phyloP scores from a whole-genome alignment of 1,140 invertebrate genomes.

The Vollenhovia emeryi region DNA sequence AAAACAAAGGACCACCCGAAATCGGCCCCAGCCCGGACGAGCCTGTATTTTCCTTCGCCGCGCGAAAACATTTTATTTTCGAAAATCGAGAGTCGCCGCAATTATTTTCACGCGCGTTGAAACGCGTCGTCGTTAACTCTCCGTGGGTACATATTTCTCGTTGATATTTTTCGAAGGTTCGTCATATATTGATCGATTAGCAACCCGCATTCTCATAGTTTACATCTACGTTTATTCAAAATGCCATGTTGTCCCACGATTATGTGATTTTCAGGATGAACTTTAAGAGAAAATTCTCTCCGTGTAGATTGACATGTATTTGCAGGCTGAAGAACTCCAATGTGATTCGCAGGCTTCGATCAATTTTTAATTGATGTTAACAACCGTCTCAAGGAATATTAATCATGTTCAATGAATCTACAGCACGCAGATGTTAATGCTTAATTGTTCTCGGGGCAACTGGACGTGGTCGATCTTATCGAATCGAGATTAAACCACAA shows the following conservation, averaged over 20 bases:
- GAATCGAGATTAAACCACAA: slow-evolving; percentile 19
- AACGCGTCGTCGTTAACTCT: not conserved
- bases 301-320: too few relatives aligned
- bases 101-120: not conserved
- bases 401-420: not conserved
- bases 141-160: too few relatives aligned
- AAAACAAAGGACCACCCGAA: too few relatives aligned
- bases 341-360: not conserved
- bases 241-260: too few relatives aligned
- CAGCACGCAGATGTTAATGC: not conserved
- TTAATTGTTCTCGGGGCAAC: not conserved
- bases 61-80: not conserved
- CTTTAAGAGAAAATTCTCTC: too few relatives aligned
- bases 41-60: not conserved
- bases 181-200: too few relatives aligned
- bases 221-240: too few relatives aligned
- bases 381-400: not conserved
- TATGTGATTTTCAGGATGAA: too few relatives aligned
- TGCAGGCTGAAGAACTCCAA: not conserved
- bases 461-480: slow-evolving; percentile 59
- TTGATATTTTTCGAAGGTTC: too few relatives aligned
- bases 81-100: not conserved
- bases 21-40: not conserved
- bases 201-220: too few relatives aligned
- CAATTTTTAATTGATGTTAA: not conserved